Evolutionary conservation across 1,140 invertebrate genomes (phyloP), one percentile per base, ranked within the genome.

Genomic region (Centruroides sculpturatus): DNA sequence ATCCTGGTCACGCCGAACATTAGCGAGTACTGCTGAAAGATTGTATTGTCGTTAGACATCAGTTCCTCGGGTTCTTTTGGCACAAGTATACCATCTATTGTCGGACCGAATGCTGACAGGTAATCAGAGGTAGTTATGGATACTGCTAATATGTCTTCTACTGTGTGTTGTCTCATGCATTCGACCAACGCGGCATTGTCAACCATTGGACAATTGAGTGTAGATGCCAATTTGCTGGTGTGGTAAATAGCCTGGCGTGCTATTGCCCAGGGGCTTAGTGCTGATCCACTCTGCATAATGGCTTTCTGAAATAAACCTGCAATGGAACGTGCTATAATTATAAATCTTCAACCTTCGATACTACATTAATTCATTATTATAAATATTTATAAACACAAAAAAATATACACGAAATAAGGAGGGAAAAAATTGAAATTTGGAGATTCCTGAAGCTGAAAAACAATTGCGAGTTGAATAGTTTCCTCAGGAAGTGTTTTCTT

Each of bases 1-100:
- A 91, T 85, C 71, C 92, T 84, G 4, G 89, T 91, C n/a, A 96
- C 88, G 3, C 95, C 94, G 59, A 95, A 81, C 80, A 98, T 83
- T n/a, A 98, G 76, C 74, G 95, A 92, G 73, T 92, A 92, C 36
- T 67, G 59, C 3, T 53, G 56, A 47, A 60, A 66, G 50, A 62
- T 54, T 12, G 56, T 57, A 9, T 57, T 65, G 11, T 56, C 49
- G 23, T 57, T 59, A 12, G 57, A 63, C 65, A 64, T 60, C 5
- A 60, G 46, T 3, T 55, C 36, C 56, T 61, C 60, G 13, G 85
- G 81, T 60, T 87, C 83, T 68, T 83, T 84, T 76, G 87, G 85
- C 62, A 92, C 88, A 56, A 92, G 87, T 52, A 93, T 89, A 0
- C 90, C 90, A 75, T 97, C 90, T 53, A 92, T 86, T 66, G 87